Evolutionary conservation across 1,140 invertebrate species (phyloP).

Genomic region (Capitella teleta): DNA sequence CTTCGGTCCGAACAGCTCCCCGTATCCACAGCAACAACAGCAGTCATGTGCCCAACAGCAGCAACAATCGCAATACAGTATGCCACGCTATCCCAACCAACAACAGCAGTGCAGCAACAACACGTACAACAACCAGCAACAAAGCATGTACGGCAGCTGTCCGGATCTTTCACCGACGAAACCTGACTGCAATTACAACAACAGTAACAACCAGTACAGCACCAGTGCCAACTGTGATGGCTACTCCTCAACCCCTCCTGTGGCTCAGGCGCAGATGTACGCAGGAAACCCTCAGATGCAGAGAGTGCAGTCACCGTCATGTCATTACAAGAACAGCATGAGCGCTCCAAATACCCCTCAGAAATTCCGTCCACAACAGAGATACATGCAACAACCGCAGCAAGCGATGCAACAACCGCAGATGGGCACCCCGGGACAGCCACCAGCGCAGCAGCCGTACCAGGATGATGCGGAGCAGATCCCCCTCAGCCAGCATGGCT

Average conservation of each 20-base stretch:
- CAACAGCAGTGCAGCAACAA: neutral
- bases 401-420: neutral
- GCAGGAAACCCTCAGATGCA: too few species aligned
- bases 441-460: neutral
- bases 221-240: neutral
- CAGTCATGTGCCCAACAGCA: neutral
- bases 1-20: too few species aligned
- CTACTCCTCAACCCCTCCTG: neutral
- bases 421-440: neutral
- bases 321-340: too few species aligned
- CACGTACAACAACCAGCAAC: neutral
- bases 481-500: conserved; percentile 22
- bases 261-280: neutral
- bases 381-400: neutral
- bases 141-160: neutral
- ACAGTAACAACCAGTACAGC: neutral
- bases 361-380: too few species aligned
- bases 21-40: too few species aligned
- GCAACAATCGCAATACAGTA: neutral
- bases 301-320: too few species aligned
- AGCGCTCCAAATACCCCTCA: too few species aligned
- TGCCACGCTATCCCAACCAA: neutral
- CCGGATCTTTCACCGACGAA: neutral
- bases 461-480: neutral
- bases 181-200: neutral